Conservation (phyloP, 2,888 invertebrate genomes). For the Dryadula phaetusa region DNA sequence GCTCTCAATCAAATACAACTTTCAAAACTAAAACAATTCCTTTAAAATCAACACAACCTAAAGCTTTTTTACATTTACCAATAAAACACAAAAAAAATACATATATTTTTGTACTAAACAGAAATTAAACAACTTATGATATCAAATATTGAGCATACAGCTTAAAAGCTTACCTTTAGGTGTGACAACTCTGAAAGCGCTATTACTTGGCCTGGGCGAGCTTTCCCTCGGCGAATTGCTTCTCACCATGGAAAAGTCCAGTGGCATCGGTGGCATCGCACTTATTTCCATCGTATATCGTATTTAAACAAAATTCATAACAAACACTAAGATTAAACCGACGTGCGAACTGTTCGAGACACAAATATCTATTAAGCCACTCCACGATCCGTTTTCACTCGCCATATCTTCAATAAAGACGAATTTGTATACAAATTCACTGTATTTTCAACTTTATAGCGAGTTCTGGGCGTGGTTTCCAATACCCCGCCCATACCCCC, state of each 20-base stretch:
- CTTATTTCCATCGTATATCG: constrained; percentile 81
- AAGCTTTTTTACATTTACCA: no score
- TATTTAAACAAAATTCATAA: constrained; percentile 55
- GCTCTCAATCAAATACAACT: no score
- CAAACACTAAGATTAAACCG: constrained; percentile 48
- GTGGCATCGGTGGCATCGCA: constrained; percentile 86
- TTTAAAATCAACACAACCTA: no score
- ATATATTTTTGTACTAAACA: background rate
- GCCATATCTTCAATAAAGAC: constrained; percentile 68
- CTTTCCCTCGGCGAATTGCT: constrained; percentile 68
- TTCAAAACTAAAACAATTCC: no score
- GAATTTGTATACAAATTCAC: constrained; percentile 70
- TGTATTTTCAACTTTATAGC: constrained; percentile 81
- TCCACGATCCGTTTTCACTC: background rate
- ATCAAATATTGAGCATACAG: constrained; percentile 1
- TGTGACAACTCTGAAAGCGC: constrained; percentile 88
- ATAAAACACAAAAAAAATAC: no score
- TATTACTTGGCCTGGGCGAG: constrained; percentile 78
- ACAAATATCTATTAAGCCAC: constrained; percentile 73
- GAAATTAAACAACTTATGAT: background rate
- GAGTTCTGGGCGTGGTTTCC: constrained; percentile 68
- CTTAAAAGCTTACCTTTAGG: constrained; percentile 79
- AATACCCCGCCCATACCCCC: constrained; percentile 66
- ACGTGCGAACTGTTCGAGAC: constrained; percentile 75
- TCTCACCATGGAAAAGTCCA: constrained; percentile 87